These are phyloP conservation scores for Ecliptopera silaceata DNA, from an alignment of 2,888 invertebrate species.

Conservation along the genomic window DNA sequence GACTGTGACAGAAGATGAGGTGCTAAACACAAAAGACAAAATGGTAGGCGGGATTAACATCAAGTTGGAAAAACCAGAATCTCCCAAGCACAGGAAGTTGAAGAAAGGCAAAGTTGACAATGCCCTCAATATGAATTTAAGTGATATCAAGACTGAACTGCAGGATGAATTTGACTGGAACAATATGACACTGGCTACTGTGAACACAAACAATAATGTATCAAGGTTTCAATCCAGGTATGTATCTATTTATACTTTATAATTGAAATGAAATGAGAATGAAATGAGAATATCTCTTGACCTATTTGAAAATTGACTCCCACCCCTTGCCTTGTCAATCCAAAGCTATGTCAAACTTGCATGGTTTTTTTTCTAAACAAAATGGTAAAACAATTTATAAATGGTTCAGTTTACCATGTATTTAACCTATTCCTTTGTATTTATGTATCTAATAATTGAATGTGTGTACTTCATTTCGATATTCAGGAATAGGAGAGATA, in stretches of 20 bases:
- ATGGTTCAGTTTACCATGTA: background rate
- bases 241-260: constrained; percentile 34
- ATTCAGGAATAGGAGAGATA: constrained; percentile 79
- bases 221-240: constrained; percentile 74
- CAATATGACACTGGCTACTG: constrained; percentile 75
- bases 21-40: constrained; percentile 60
- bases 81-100: constrained; percentile 54
- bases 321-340: background rate
- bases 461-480: constrained; percentile 49
- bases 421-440: background rate
- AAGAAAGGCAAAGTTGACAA: constrained; percentile 57
- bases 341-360: background rate
- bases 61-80: constrained; percentile 60
- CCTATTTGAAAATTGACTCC: background rate
- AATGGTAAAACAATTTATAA: background rate
- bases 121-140: constrained; percentile 54
- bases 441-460: constrained; percentile 27
- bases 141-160: constrained; percentile 77
- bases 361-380: background rate
- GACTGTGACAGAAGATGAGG: constrained; percentile 31
- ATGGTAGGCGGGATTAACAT: constrained; percentile 75
- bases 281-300: background rate
- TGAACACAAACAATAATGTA: constrained; percentile 67
- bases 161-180: constrained; percentile 78
- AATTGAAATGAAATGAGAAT: background rate